Base-by-base conservation (phyloP, 2,113 vertebrate species). In the Myiopsitta monachus region DNA sequence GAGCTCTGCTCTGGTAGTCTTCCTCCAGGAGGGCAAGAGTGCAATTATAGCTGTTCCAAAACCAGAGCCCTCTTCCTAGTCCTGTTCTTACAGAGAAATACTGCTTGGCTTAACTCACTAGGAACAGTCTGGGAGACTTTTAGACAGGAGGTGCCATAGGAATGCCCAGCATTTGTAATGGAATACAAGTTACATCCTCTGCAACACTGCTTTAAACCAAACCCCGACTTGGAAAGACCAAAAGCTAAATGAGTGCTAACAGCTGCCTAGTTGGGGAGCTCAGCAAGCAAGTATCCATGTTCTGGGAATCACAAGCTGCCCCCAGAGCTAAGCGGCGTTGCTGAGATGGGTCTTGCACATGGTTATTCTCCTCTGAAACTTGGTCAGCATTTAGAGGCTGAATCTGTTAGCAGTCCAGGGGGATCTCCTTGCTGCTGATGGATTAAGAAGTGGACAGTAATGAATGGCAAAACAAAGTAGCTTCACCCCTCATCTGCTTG, bases 271-370 rank as follows among this genome's bases (percentile, higher is more conserved):
- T 4, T 39, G 39, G 28, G 62, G 44, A 22, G 43, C 55, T 61
- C 28, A 3, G 31, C 22, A n/a, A 39, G 57, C 11, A 23, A 6
- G 19, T 28, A 10, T 39, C 73, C 9, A 0, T n/a, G 6, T 63
- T 76, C 24, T 44, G 57, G 8, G 55, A 54, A 75, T 31, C 63
- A 46, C 9, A n/a, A 18, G 24, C 16, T 22, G 15, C 33, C 4
- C 15, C 4, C 44, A 26, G 59, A 46, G 47, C 59, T 44, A 30
- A 57, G 1, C 8, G 5, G 28, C 5, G 0, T 17, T 47, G 41
- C 41, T 24, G 47, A 44, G 59, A 7, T 30, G 0, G 1, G 11
- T n/a, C 67, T 80, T 5, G 0, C 1, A 0, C 1, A 2, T 12
- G 17, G 7, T 49, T 31, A 2, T 39, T 55, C 59, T 31, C 33